Evolutionary conservation across 2,797 vertebrate species (phyloP), one percentile per base, ranked within the genome.

Genomic region (Heterohyrax brucei): DNA sequence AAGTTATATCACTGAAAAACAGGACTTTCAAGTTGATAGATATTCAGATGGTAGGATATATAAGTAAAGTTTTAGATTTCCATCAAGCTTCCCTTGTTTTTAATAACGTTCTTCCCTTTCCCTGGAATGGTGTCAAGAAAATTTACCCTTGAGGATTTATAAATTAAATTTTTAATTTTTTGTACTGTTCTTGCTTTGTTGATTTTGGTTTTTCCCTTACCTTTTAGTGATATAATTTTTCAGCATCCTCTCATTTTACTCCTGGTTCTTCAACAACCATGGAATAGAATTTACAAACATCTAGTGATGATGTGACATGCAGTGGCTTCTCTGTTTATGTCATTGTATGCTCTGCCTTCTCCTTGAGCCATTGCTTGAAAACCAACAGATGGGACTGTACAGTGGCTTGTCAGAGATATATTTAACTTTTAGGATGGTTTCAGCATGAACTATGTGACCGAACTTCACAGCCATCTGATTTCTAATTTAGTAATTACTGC

Each of bases 401-500:
- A 91, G 96, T 89, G 94, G 94, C 96, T 96, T 33, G 18, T 87
- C 93, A 97, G 96, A 93, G 68, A 88, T 44, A 85, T 88, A 97
- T 96, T 96, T 87, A 89, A 97, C 97, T 98, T 97, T 95, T 96
- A 97, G 94, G 83, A 93, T 95, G 95, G 96, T 98, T 95, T 97
- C 96, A 95, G 75, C 90, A 94, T 91, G 95, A 98, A 97, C 94
- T 95, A 56, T 96, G 68, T 96, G 96, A 64, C 96, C 90, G 95
- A 98, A 97, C 96, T 97, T 98, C 89, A 95, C 91, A 96, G 82
- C 92, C 97, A 95, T 97, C 96, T 96, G 96, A 97, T 92, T 97
- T 97, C 94, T 92, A 97, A 97, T 97, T 97, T 98, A 97, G 96
- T 96, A 98, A 98, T 98, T 97, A 97, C 93, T 89, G 96, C 95